phyloP scores from a whole-genome alignment of 2,113 vertebrate genomes.

The Phylloscopus trochilus region DNA sequence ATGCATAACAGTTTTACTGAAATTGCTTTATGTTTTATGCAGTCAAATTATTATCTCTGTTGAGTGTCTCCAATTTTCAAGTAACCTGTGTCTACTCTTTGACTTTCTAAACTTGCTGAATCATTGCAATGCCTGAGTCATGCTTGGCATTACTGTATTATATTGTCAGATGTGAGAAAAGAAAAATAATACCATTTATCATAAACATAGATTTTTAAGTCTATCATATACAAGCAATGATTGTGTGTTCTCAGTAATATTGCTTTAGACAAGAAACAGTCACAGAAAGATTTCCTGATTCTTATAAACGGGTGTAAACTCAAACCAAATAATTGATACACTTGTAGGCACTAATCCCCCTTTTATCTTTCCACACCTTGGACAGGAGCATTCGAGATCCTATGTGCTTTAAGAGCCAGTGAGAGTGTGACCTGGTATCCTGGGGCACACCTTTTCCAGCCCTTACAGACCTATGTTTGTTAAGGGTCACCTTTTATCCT shows the following conservation, averaged over 20 bases:
- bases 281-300: background rate
- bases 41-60: background rate
- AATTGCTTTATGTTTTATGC: background rate
- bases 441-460: background rate
- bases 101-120: slow-evolving; percentile 37
- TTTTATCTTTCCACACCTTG: background rate
- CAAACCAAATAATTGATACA: background rate
- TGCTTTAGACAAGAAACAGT: background rate
- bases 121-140: slow-evolving; percentile 41
- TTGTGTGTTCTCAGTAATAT: background rate
- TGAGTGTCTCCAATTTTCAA: background rate
- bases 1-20: background rate
- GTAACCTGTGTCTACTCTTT: slow-evolving; percentile 1
- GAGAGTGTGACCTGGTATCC: background rate
- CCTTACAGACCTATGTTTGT: accelerated
- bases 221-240: background rate
- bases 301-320: background rate
- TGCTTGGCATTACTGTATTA: background rate
- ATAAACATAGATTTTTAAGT: background rate
- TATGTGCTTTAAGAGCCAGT: background rate
- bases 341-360: background rate
- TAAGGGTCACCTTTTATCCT: background rate
- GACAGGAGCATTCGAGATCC: background rate
- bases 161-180: slow-evolving; percentile 13
- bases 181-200: background rate